Evolutionary conservation across 2,113 vertebrate genomes (phyloP), one percentile per base, ranked within the genome.

Genomic region (Pithys albifrons): DNA sequence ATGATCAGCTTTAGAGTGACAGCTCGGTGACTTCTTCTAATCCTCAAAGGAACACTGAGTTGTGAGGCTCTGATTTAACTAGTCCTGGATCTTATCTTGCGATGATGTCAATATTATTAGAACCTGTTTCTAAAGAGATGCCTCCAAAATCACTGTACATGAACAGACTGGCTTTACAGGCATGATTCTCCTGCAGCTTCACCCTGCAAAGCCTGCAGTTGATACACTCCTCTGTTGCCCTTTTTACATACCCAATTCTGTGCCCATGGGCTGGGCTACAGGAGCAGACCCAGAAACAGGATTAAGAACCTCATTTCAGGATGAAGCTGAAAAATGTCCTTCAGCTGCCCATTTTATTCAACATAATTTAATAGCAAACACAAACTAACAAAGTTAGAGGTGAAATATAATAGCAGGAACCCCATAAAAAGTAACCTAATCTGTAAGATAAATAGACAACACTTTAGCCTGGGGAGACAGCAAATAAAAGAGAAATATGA

Each of bases 311-410:
- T 93, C 83, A 93, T 95, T 97, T 96, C 81, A 64, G 79, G 52
- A 89, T 58, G 71, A 78, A 95, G 90, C 81, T 87, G 94, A 97
- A 95, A 96, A 97, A 86, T 87, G 91, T 88, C 96, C 93, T 96
- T 96, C 93, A 96, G 95, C 92, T 17, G 35, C 82, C 86, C 92
- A 92, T 97, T 97, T 97, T 96, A 83, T 91, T 95, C 83, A 96
- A 79, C 85, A 79, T 97, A 97, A 97, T 98, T 98, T 97, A 97
- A 97, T 96, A 96, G 93, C 84, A 96, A 94, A 94, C 84, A 92
- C 92, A 96, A 96, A 95, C 93, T 97, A 97, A 97, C 96, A 96
- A 97, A 97, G 93, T 97, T 97, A 98, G 97, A 96, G 88, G 78
- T 93, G 90, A 96, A 97, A 97, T 96, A 94, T 97, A 97, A 95